A percentile compares a stretch with the other conserved stretches of the same genome.
These are phyloP conservation scores for Stenoptilia bipunctidactyla DNA, from an alignment of 2,888 invertebrate genomes.

Conservation along the genomic window DNA sequence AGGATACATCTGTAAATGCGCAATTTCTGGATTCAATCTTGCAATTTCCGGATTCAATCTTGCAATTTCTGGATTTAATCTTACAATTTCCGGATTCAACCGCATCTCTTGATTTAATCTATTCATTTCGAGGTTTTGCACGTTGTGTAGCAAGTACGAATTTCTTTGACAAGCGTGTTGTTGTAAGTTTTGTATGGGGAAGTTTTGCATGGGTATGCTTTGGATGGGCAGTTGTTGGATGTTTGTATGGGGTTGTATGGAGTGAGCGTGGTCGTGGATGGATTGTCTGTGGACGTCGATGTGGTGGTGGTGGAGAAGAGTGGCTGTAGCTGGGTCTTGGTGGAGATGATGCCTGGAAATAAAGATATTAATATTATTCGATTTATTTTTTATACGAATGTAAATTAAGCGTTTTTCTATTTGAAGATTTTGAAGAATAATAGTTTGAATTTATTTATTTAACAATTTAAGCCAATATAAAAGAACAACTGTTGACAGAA, in stretches of 20 bases:
- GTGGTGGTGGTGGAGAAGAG: conserved; percentile 55
- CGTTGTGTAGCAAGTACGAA: conserved; percentile 23
- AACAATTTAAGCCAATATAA: too few relatives aligned
- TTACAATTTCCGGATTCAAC: conserved; percentile 22
- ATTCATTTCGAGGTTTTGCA: conserved; percentile 26
- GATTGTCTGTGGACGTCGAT: conserved; percentile 43
- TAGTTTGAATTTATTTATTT: too few relatives aligned
- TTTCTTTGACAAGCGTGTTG: conserved; percentile 17
- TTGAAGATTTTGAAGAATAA: too few relatives aligned
- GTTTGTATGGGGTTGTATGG: conserved; percentile 10
- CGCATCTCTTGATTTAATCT: conserved; percentile 27
- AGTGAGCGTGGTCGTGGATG: conserved; percentile 33
- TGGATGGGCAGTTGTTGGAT: conserved; percentile 18
- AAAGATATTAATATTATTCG: too few relatives aligned
- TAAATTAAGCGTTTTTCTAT: too few relatives aligned
- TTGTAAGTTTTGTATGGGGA: neutral
- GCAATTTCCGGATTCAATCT: conserved; percentile 15
- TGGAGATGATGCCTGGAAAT: conserved; percentile 48
- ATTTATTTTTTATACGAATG: too few relatives aligned
- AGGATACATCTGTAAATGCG: conserved; percentile 24
- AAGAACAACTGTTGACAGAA: too few relatives aligned
- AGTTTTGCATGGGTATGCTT: neutral
- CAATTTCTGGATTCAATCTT: conserved; percentile 12
- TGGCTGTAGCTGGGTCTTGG: conserved; percentile 56
- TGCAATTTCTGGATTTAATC: conserved; percentile 23